phyloP scores from a whole-genome alignment of 1,140 invertebrate genomes.

The Drosophila santomea region DNA sequence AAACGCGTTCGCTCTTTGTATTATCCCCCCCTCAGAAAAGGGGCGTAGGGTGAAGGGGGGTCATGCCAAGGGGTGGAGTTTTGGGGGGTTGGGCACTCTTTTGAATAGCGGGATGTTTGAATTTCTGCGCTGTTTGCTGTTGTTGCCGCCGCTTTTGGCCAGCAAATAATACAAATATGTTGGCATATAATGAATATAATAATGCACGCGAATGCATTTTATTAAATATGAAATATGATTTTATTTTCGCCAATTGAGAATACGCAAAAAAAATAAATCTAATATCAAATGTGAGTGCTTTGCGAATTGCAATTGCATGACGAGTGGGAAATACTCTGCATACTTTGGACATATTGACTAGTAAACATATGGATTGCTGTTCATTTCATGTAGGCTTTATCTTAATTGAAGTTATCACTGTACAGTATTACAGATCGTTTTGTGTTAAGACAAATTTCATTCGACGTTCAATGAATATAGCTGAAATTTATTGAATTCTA shows the following conservation, averaged over 20 bases:
- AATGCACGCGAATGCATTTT: constrained; percentile 72
- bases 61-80: constrained; percentile 44
- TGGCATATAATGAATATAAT: constrained; percentile 75
- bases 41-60: constrained; percentile 7
- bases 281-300: constrained; percentile 15
- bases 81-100: background rate
- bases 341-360: background rate
- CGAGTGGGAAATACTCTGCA: background rate
- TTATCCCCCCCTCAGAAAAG: constrained; percentile 14
- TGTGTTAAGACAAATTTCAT: background rate
- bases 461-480: too few species aligned
- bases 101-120: constrained; percentile 70
- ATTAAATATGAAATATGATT: constrained; percentile 81
- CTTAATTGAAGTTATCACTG: too few species aligned
- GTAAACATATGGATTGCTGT: too few species aligned
- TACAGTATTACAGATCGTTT: background rate
- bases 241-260: constrained; percentile 57
- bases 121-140: constrained; percentile 46
- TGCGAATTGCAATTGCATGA: background rate
- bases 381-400: too few species aligned
- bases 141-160: constrained; percentile 41
- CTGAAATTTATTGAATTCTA: background rate
- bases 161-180: constrained; percentile 68
- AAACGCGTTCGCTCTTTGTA: constrained; percentile 73
- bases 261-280: constrained; percentile 42